Evolutionary conservation across 2,797 vertebrate species (phyloP).

Genomic region (Xerus rutilus): DNA sequence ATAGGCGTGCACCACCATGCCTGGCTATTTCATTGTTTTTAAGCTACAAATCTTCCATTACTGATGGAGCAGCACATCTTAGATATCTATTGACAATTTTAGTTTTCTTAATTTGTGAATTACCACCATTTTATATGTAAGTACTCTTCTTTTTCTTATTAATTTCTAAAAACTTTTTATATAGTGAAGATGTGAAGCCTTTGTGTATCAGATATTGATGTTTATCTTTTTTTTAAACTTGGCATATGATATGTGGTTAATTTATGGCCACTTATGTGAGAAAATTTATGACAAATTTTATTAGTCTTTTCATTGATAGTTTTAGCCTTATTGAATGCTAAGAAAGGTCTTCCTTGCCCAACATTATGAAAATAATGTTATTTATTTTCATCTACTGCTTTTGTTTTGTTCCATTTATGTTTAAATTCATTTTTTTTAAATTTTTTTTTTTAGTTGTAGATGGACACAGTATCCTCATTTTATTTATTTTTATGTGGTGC

Average conservation of each 20-base stretch:
- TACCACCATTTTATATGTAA: neutral
- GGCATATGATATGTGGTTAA: neutral
- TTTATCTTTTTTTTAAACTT: neutral
- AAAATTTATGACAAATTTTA: neutral
- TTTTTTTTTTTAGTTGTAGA: too few species aligned
- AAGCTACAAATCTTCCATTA: neutral
- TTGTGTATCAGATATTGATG: neutral
- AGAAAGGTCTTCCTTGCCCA: neutral
- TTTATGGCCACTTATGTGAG: neutral
- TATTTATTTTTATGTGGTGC: too few species aligned
- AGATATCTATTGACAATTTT: neutral
- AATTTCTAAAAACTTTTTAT: constrained; percentile 36
- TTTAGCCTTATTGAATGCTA: neutral
- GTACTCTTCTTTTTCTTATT: constrained; percentile 45
- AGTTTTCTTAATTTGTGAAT: constrained; percentile 29
- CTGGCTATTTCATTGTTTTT: neutral
- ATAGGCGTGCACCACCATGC: too few species aligned
- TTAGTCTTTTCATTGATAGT: neutral
- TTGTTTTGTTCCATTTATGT: neutral
- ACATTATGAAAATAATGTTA: neutral
- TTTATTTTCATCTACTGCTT: constrained; percentile 26
- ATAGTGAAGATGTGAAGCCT: neutral
- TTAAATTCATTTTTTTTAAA: neutral
- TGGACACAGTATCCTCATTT: too few species aligned
- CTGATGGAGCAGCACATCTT: neutral